These are phyloP conservation scores for Drosophila histrio DNA, from an alignment of 2,888 invertebrate species.

Conservation along the genomic window DNA sequence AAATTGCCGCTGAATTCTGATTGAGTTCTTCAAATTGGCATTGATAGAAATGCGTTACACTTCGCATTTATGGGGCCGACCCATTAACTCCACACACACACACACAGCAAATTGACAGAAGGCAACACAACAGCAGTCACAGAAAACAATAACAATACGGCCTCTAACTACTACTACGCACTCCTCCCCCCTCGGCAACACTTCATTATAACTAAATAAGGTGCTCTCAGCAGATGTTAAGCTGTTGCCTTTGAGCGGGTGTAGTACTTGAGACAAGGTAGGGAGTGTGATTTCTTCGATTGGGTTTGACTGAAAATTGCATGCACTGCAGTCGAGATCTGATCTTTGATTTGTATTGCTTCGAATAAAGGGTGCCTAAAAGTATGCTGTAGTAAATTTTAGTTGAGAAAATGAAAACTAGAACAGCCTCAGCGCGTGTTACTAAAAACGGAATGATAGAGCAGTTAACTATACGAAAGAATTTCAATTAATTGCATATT, in stretches of 20 bases:
- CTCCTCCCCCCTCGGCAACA: constrained; percentile 28
- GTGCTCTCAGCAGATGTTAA: constrained; percentile 37
- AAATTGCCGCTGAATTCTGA: constrained; percentile 59
- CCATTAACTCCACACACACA: constrained; percentile 57
- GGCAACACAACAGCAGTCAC: constrained; percentile 21
- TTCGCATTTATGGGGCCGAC: constrained; percentile 49
- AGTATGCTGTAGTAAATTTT: constrained; percentile 26
- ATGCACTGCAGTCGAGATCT: constrained; percentile 1
- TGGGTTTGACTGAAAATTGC: constrained; percentile 4
- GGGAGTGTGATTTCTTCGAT: neutral
- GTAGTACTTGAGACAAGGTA: neutral
- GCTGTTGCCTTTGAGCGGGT: constrained; percentile 12
- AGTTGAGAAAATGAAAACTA: neutral
- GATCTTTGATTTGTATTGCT: neutral
- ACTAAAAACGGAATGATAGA: too few species aligned
- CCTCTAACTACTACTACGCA: constrained; percentile 31
- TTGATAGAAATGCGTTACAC: constrained; percentile 63
- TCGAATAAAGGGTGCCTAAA: constrained; percentile 25
- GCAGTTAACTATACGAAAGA: too few species aligned
- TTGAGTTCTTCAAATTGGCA: constrained; percentile 70
- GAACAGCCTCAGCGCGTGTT: too few species aligned
- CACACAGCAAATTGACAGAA: constrained; percentile 58
- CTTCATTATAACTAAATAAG: constrained; percentile 67
- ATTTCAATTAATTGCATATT: neutral
- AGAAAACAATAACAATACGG: constrained; percentile 12